Percentiles rank a stretch among this genome's conserved stretches.
These are phyloP conservation scores for Elachura formosa DNA, from an alignment of 2,113 vertebrate species.

Conservation along the genomic window DNA sequence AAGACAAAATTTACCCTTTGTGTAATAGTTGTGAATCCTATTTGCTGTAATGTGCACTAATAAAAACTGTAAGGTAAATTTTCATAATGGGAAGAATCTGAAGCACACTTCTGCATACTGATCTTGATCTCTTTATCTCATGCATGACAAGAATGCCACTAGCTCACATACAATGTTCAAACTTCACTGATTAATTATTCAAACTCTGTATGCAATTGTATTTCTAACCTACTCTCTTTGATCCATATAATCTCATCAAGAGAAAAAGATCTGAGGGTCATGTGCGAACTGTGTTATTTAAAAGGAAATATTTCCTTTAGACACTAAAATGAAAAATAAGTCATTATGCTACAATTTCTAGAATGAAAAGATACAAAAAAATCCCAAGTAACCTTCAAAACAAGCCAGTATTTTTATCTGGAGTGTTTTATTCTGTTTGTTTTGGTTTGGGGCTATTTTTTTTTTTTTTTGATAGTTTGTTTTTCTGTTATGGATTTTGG, in stretches of 20 bases:
- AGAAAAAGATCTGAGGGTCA: background rate
- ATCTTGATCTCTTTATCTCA: background rate
- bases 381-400: background rate
- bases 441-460: background rate
- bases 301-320: constrained; percentile 43
- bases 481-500: too few species aligned
- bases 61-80: background rate
- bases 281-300: constrained; percentile 13
- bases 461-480: background rate
- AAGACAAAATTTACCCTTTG: background rate
- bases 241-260: background rate
- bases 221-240: constrained; percentile 33
- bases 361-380: background rate
- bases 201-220: background rate
- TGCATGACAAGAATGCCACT: background rate
- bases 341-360: background rate
- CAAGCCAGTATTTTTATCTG: background rate
- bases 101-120: background rate
- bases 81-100: background rate
- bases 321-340: constrained; percentile 41
- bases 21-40: background rate
- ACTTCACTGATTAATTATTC: background rate
- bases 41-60: background rate
- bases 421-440: background rate
- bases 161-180: background rate